A percentile compares a stretch with the other conserved stretches of the same genome.
Evolutionary conservation across 2,113 vertebrate genomes (phyloP).

Genomic region (Zootoca vivipara): DNA sequence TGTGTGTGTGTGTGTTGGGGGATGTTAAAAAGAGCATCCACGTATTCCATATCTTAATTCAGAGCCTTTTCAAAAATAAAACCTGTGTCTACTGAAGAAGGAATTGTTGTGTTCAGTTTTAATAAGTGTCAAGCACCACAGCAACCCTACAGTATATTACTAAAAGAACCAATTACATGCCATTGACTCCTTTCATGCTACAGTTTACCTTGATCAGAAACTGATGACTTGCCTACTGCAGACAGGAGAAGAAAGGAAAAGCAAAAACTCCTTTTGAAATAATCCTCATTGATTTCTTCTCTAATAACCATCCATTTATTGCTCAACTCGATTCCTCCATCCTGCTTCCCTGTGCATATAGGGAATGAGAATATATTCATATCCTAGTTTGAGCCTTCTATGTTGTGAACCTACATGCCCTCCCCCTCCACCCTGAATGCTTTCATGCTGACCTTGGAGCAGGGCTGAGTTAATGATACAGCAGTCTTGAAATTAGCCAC

Average conservation of each 20-base stretch:
- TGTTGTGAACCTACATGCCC: neutral
- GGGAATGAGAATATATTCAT: neutral
- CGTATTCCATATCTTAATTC: slow-evolving; percentile 24
- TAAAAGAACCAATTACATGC: slow-evolving; percentile 28
- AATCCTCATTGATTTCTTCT: slow-evolving; percentile 26
- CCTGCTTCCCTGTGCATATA: neutral
- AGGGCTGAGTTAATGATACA: neutral
- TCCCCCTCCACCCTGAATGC: neutral
- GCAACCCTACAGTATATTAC: slow-evolving; percentile 19
- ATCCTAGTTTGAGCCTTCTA: neutral
- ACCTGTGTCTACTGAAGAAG: neutral
- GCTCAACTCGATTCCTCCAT: slow-evolving; percentile 25
- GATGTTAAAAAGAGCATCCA: neutral
- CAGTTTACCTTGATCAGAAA: slow-evolving; percentile 44
- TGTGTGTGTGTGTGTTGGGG: neutral
- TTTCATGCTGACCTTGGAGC: slow-evolving; percentile 8
- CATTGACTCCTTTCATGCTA: slow-evolving; percentile 11
- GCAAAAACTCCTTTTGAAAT: slow-evolving; percentile 17
- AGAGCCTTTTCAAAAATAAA: slow-evolving; percentile 32
- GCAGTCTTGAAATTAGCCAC: neutral
- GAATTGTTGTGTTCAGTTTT: neutral
- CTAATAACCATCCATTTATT: slow-evolving; percentile 9
- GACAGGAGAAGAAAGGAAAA: neutral
- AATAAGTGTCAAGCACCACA: slow-evolving; percentile 9
- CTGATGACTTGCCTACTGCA: slow-evolving; percentile 6